Evolutionary conservation across 2,113 vertebrate species (phyloP).

Genomic region (Pelecanoides urinatrix): DNA sequence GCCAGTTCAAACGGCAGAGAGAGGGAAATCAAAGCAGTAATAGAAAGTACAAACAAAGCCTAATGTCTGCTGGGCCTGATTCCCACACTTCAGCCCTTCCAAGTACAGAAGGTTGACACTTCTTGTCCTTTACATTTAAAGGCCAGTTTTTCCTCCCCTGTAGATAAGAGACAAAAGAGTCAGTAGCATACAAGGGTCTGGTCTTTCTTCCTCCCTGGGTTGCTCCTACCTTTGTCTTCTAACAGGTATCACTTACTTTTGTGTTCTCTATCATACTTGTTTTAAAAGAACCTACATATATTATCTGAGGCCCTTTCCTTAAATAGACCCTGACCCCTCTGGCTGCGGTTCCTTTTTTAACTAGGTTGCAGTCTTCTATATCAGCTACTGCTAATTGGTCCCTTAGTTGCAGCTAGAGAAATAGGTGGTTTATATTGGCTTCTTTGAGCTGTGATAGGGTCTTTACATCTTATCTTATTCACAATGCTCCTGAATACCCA

Average conservation of each 20-base stretch:
- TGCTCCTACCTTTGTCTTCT: background rate
- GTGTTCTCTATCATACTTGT: background rate
- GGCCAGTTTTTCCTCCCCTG: background rate
- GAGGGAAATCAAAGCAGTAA: background rate
- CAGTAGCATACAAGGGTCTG: background rate
- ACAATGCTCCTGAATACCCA: background rate
- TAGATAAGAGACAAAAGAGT: background rate
- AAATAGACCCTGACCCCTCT: background rate
- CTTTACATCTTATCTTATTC: background rate
- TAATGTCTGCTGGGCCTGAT: background rate
- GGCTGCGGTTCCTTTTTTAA: background rate
- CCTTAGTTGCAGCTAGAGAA: constrained; percentile 27
- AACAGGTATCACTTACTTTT: background rate
- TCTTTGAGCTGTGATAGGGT: background rate
- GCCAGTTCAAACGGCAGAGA: background rate
- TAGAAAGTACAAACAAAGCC: background rate
- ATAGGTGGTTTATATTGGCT: constrained; percentile 10
- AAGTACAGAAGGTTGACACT: background rate
- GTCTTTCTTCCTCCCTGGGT: background rate
- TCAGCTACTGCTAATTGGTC: constrained; percentile 24
- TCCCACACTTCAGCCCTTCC: background rate
- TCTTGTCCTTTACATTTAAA: background rate
- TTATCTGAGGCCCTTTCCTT: background rate
- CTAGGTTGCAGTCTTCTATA: background rate
- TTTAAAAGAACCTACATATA: background rate